phyloP scores from a whole-genome alignment of 2,888 invertebrate species.

The Campoletis raptor region DNA sequence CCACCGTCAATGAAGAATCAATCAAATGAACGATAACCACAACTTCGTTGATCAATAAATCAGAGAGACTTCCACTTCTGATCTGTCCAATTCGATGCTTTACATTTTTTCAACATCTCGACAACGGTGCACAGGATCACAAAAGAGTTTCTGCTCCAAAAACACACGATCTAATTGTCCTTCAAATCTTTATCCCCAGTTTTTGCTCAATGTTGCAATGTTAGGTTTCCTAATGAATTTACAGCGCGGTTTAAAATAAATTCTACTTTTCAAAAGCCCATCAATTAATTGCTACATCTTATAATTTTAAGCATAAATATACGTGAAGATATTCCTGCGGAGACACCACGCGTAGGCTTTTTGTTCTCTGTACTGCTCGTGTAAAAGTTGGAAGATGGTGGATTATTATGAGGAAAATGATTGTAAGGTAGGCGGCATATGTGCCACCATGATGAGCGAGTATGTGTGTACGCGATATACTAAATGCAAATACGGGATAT shows the following conservation, averaged over 20 bases:
- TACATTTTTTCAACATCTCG: background rate
- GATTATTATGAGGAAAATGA: conserved; percentile 32
- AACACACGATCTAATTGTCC: background rate
- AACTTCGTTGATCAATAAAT: background rate
- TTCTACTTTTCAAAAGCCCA: background rate
- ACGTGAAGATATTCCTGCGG: background rate
- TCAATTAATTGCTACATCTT: background rate
- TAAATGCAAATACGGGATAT: conserved; percentile 70
- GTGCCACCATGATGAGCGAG: conserved; percentile 30
- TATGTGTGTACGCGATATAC: conserved; percentile 22
- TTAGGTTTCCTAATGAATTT: background rate
- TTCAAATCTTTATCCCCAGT: background rate
- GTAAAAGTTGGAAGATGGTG: conserved; percentile 16
- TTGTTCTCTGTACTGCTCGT: background rate
- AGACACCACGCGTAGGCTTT: background rate
- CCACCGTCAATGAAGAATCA: background rate
- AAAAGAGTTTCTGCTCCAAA: background rate
- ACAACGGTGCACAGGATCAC: background rate
- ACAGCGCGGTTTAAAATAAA: background rate
- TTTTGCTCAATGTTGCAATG: background rate
- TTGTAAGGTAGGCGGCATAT: conserved; percentile 18
- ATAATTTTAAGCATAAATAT: background rate
- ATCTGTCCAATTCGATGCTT: no score
- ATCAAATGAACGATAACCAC: background rate
- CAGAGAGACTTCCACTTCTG: no score